Evolutionary conservation across 2,888 invertebrate genomes (phyloP).

Genomic region (Himalopsyche tibetana): DNA sequence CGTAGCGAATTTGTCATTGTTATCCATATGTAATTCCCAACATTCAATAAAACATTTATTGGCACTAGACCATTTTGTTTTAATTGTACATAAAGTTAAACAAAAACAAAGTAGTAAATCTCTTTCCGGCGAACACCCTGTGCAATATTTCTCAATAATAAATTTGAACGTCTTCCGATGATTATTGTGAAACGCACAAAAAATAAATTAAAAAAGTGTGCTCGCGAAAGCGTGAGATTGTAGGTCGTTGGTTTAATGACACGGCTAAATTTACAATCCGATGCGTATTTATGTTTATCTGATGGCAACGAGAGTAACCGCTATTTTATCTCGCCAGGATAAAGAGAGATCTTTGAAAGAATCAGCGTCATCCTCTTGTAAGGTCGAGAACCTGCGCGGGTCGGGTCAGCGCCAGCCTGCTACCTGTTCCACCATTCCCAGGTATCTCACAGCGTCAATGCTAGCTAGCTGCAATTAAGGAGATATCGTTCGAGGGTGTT

Average conservation of each 20-base stretch:
- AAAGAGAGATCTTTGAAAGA: constrained; percentile 25
- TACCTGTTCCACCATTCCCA: constrained; percentile 24
- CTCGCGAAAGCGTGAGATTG: constrained; percentile 2
- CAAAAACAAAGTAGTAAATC: no score
- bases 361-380: constrained; percentile 14
- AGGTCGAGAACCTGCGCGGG: constrained; percentile 17
- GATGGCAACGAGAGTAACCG: constrained; percentile 1
- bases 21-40: no score
- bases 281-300: not conserved
- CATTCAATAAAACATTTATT: no score
- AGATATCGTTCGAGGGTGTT: not conserved
- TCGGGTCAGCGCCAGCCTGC: constrained; percentile 5
- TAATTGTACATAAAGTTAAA: no score
- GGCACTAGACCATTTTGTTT: no score
- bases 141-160: not conserved
- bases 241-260: constrained; percentile 5
- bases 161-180: not conserved
- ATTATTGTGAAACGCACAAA: not conserved
- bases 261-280: not conserved
- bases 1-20: no score
- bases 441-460: not conserved
- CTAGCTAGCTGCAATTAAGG: not conserved
- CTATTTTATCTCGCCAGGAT: constrained; percentile 6
- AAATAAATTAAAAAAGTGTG: not conserved
- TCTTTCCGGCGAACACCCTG: not conserved